These are phyloP conservation scores for Phoenicopterus ruber DNA, from an alignment of 2,113 vertebrate genomes.

Conservation along the genomic window DNA sequence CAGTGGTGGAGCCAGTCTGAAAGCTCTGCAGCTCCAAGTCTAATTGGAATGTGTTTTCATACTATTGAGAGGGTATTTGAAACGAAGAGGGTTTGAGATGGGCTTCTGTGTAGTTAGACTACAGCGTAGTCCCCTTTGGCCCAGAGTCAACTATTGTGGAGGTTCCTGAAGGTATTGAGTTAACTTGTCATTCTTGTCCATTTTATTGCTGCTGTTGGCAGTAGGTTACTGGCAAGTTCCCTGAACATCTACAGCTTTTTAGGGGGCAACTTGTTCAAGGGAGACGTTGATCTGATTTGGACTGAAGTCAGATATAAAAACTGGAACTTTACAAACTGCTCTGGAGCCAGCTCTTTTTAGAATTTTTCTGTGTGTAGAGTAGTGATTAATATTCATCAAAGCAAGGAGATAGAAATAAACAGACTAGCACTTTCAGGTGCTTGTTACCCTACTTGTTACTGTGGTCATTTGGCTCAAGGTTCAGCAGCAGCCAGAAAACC, in stretches of 20 bases:
- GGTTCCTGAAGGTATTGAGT: neutral
- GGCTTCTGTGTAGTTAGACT: neutral
- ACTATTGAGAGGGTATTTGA: neutral
- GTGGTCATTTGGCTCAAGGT: neutral
- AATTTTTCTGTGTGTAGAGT: neutral
- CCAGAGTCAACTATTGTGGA: neutral
- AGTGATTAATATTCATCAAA: neutral
- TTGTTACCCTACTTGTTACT: neutral
- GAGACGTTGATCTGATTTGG: neutral
- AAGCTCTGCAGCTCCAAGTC: neutral
- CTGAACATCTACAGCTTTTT: neutral
- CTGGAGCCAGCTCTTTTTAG: neutral
- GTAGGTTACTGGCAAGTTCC: neutral
- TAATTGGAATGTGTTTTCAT: neutral
- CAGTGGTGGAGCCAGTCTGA: neutral
- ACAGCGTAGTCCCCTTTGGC: neutral
- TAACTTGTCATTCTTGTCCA: neutral
- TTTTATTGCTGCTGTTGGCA: conserved; percentile 14
- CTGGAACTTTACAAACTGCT: neutral
- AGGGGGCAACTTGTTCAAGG: neutral
- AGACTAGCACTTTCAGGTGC: neutral
- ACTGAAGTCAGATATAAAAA: neutral
- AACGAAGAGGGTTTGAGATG: neutral
- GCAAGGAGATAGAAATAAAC: neutral
- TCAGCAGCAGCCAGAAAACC: neutral